Evolutionary conservation across 2,888 invertebrate genomes (phyloP).

Genomic region (Apamea monoglypha): DNA sequence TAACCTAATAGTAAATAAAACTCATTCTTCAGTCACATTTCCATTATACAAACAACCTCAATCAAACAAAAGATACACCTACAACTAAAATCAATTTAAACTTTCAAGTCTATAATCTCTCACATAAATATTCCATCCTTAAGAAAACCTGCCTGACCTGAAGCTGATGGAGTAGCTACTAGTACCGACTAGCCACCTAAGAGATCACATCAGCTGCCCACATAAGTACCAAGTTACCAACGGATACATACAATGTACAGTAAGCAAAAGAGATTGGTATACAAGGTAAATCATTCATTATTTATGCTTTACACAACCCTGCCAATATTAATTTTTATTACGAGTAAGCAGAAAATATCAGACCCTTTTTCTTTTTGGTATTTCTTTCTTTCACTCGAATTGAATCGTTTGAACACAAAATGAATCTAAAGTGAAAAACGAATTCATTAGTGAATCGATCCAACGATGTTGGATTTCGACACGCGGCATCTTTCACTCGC

Average conservation of each 20-base stretch:
- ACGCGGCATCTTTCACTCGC: not conserved
- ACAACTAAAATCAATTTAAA: slow-evolving; percentile 29
- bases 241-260: slow-evolving; percentile 50
- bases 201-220: slow-evolving; percentile 78
- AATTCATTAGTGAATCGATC: not conserved
- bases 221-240: slow-evolving; percentile 46
- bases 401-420: not conserved
- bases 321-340: not conserved
- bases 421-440: not conserved
- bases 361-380: not conserved
- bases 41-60: not conserved
- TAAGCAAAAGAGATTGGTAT: slow-evolving; percentile 18
- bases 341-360: not conserved
- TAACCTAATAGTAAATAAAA: not conserved
- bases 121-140: slow-evolving; percentile 40
- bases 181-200: slow-evolving; percentile 72
- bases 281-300: not conserved
- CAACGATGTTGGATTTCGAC: not conserved
- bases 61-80: not conserved
- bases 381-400: not conserved
- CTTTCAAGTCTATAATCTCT: slow-evolving; percentile 20
- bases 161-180: slow-evolving; percentile 60
- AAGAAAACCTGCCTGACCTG: slow-evolving; percentile 43
- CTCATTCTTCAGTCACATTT: not conserved
- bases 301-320: not conserved